Conservation (phyloP, 30 jellyfish, hydroid and myxozoan genomes). For the Chrysaora quinquecirrha region DNA sequence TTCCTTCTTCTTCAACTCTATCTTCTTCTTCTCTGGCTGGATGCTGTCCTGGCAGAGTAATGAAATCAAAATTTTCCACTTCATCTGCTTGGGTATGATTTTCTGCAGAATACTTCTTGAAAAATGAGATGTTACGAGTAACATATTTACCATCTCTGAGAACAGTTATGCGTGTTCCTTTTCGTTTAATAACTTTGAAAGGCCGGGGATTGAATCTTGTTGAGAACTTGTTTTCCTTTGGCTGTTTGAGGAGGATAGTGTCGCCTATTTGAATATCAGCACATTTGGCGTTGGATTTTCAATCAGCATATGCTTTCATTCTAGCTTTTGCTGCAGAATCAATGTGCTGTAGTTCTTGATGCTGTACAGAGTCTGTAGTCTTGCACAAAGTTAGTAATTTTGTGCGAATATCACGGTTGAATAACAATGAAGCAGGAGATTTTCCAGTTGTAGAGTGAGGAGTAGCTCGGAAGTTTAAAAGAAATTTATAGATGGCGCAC, state of each 20-base stretch:
- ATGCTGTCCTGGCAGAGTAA: too few relatives aligned
- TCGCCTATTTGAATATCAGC: neutral
- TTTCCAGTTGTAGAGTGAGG: constrained; percentile 44
- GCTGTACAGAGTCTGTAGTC: neutral
- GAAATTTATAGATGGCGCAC: neutral
- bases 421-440: constrained; percentile 26
- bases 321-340: neutral
- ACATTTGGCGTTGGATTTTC: neutral
- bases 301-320: neutral
- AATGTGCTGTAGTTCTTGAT: neutral
- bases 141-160: too few relatives aligned
- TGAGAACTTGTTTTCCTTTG: neutral
- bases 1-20: too few relatives aligned
- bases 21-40: too few relatives aligned
- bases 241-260: neutral
- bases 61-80: too few relatives aligned
- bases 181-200: too few relatives aligned
- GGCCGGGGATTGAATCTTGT: too few relatives aligned
- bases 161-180: too few relatives aligned
- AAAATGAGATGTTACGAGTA: too few relatives aligned
- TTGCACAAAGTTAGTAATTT: neutral
- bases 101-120: too few relatives aligned
- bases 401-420: neutral
- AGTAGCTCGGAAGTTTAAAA: constrained; percentile 10
- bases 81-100: too few relatives aligned